Evolutionary conservation across 2,113 vertebrate species (phyloP).

Genomic region (Colaptes auratus): DNA sequence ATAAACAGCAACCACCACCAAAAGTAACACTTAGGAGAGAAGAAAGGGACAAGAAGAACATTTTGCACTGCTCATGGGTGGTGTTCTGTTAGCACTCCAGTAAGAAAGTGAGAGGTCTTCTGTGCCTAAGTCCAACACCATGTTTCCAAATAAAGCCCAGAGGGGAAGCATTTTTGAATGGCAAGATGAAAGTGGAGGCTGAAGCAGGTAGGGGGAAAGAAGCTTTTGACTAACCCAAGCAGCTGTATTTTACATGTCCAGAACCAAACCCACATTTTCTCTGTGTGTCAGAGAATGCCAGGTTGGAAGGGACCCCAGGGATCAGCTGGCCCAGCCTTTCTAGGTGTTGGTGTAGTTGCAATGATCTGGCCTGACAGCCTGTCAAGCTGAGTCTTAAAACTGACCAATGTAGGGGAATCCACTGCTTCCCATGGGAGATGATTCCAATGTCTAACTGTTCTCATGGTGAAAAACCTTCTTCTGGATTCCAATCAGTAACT

Average conservation of each 20-base stretch:
- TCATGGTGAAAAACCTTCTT: too few relatives aligned
- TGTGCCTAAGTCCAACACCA: neutral
- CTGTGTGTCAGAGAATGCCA: too few relatives aligned
- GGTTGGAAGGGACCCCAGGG: too few relatives aligned
- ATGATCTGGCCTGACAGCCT: too few relatives aligned
- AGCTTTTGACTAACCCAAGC: neutral
- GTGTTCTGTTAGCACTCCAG: slow-evolving; percentile 1
- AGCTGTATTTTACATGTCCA: slow-evolving; percentile 33
- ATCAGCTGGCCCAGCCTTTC: too few relatives aligned
- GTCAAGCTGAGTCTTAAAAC: too few relatives aligned
- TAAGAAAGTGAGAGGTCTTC: slow-evolving; percentile 43
- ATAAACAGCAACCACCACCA: slow-evolving; percentile 44
- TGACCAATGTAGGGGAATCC: too few relatives aligned
- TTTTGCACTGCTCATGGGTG: neutral
- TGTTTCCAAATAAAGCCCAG: neutral
- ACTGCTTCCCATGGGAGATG: too few relatives aligned
- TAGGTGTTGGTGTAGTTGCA: too few relatives aligned
- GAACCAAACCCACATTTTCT: neutral
- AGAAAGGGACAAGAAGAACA: slow-evolving; percentile 15
- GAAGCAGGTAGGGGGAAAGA: slow-evolving; percentile 29
- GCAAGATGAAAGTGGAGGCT: slow-evolving; percentile 35
- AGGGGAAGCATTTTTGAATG: rapidly evolving
- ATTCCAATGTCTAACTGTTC: too few relatives aligned
- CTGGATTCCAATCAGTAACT: too few relatives aligned
- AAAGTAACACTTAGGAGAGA: slow-evolving; percentile 37